Base-by-base conservation (phyloP, 1,140 invertebrate species). In the Adoxophyes honmai region DNA sequence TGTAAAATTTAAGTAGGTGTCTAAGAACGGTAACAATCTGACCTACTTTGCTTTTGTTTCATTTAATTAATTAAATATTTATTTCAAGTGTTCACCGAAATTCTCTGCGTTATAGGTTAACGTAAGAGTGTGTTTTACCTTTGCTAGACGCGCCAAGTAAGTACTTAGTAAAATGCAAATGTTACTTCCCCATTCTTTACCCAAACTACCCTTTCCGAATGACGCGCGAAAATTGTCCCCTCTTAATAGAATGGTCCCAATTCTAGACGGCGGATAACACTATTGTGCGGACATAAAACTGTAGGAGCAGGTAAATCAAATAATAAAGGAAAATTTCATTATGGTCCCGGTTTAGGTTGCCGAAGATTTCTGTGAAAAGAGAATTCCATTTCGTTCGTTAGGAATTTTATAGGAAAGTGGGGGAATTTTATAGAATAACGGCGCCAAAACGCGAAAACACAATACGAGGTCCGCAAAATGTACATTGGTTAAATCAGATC, bases 301-400 rank as follows among this genome's bases (percentile, higher is more conserved):
- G 67, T 63, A 70, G 67, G 75, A 78, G 60, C 64, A 73, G 73
- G 73, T 78, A 81, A 86, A 86, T 84, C 79, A 80, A 86, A 84
- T 86, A 84, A 86, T 75, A 81, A 75, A 78, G 81, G 83, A 81
- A 86, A 83, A 86, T 86, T 83, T 60, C 63, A 72, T 86, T 83
- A 84, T 68, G 38, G 71, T 68, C 73, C 69, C 68, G 56, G 70
- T 70, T 77, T 70, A 70, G 59, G 73, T 70, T 74, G 68, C 68
- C 68, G 68, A 72, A 70, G 66, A 77, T 77, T 76, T 76, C 65
- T 79, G 59, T 62, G 53, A 57, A 70, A 70, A 78, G 74, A 60
- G 64, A 66, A 72, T 71, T 70, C 69, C 59, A 65, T 66, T 69
- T 64, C 57, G 35, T 64, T 62, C 58, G 34, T 62, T 53, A 56